Evolutionary conservation across 2,113 vertebrate species (phyloP).

Genomic region (Buteo buteo): DNA sequence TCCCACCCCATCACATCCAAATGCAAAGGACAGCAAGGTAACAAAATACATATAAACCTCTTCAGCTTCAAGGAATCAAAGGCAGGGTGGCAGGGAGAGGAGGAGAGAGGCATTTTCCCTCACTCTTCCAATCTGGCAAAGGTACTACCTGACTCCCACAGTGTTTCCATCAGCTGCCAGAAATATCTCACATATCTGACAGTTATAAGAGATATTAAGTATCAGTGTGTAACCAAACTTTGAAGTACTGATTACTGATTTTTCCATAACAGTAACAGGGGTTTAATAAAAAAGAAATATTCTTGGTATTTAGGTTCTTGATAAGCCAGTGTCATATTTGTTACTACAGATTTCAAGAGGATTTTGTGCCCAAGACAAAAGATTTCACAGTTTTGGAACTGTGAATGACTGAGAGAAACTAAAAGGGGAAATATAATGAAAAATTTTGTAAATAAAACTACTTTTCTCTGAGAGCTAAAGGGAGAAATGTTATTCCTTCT

Average conservation of each 20-base stretch:
- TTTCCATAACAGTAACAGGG: neutral
- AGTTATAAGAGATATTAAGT: neutral
- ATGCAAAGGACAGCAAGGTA: neutral
- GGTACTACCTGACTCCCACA: slow-evolving; percentile 3
- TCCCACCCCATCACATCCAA: neutral
- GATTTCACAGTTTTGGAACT: neutral
- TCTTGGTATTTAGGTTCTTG: neutral
- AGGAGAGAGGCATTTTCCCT: neutral
- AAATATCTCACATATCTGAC: neutral
- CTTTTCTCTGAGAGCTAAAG: neutral
- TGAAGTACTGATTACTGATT: neutral
- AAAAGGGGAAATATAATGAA: neutral
- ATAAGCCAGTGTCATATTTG: neutral
- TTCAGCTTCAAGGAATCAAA: neutral
- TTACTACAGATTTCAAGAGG: neutral
- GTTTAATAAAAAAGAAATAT: neutral
- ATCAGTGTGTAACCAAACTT: neutral
- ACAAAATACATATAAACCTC: neutral
- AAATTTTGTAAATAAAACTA: neutral
- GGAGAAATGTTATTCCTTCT: neutral
- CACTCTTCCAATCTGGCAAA: neutral
- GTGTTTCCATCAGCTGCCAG: slow-evolving; percentile 29
- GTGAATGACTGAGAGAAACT: neutral
- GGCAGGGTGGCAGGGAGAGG: neutral
- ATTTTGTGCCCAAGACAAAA: neutral